Conservation (phyloP, 2,888 invertebrate species). For the Drosophila peninsularis region DNA sequence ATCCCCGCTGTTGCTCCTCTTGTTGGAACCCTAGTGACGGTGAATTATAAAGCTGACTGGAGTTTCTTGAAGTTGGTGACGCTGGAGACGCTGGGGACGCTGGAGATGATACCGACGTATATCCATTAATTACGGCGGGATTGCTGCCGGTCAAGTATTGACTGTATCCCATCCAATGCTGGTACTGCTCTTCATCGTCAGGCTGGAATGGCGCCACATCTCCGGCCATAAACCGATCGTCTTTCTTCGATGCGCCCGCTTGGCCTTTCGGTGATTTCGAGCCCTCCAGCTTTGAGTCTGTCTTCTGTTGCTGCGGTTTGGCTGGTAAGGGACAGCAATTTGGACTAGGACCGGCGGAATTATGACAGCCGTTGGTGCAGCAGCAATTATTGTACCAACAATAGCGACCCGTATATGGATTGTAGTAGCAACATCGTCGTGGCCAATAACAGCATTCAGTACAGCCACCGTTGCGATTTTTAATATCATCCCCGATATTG, state of each 20-base stretch:
- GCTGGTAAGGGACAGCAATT: constrained; percentile 17
- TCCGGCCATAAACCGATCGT: constrained; percentile 25
- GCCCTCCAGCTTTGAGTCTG: neutral
- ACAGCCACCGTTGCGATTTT: neutral
- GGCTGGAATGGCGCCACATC: constrained; percentile 9
- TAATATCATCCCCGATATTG: neutral
- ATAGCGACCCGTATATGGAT: constrained; percentile 55
- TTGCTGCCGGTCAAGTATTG: neutral
- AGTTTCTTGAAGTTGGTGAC: neutral
- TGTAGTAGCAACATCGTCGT: constrained; percentile 39
- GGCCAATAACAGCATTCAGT: constrained; percentile 19
- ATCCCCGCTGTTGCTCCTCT: neutral
- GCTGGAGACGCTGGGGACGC: neutral
- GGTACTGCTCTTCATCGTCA: neutral
- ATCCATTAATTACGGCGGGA: neutral
- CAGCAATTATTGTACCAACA: constrained; percentile 37
- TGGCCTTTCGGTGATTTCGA: neutral
- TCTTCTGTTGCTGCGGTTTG: neutral
- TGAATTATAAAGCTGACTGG: neutral
- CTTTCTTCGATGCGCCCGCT: neutral
- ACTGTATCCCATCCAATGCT: constrained; percentile 32
- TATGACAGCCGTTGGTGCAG: constrained; percentile 12
- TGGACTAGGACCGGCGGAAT: neutral
- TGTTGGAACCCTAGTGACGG: neutral
- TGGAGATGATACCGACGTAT: neutral